Conservation (phyloP, 37 sponge, comb jelly and placozoan genomes). For the Chondrilla cf. caribensis region DNA sequence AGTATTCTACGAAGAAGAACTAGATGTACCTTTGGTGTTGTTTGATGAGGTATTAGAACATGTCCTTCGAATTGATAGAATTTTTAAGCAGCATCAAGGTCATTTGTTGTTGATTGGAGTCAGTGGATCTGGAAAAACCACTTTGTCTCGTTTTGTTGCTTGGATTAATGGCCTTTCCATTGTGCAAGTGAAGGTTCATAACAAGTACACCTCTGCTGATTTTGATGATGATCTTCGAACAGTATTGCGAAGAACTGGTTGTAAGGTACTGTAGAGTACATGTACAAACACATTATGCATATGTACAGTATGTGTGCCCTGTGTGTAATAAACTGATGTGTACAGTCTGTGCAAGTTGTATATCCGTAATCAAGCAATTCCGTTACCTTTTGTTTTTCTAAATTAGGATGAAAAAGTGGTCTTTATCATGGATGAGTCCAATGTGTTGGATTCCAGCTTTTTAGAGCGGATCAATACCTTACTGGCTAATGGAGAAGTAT, state of each 20-base stretch:
- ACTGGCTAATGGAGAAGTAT: constrained; percentile 97
- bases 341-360: too few relatives aligned
- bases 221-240: constrained; percentile 95
- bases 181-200: constrained; percentile 94
- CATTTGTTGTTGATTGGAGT: constrained; percentile 96
- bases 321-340: neutral
- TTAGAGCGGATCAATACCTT: constrained; percentile 97
- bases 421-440: constrained; percentile 94
- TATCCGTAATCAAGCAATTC: too few relatives aligned
- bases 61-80: constrained; percentile 94
- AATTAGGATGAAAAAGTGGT: constrained; percentile 89
- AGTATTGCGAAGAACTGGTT: constrained; percentile 88
- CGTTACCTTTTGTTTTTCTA: neutral
- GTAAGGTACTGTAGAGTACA: too few relatives aligned
- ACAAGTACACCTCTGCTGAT: constrained; percentile 88
- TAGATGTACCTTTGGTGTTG: constrained; percentile 93
- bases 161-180: constrained; percentile 98
- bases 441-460: constrained; percentile 92
- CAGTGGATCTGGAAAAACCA: constrained; percentile 97
- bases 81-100: constrained; percentile 96
- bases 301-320: neutral
- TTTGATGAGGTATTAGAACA: constrained; percentile 97
- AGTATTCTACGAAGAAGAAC: constrained; percentile 98
- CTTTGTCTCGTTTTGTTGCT: constrained; percentile 94
- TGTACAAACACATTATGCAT: too few relatives aligned